Evolutionary conservation across 2,113 vertebrate genomes (phyloP), one percentile per base, ranked within the genome.

Genomic region (Alectura lathami): DNA sequence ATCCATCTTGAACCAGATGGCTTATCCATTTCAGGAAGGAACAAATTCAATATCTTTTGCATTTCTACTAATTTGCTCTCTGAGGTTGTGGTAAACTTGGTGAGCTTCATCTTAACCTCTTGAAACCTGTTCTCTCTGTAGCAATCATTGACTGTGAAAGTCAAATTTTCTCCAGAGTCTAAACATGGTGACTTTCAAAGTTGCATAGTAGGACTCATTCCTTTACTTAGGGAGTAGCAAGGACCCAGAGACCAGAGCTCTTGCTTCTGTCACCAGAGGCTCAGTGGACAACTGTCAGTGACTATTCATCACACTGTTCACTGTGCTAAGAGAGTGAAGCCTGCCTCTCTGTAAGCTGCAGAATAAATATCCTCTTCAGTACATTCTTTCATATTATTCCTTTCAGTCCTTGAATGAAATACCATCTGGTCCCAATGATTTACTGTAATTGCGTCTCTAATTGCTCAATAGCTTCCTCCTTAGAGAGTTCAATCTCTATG

Each of bases 371-470:
- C 63, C 82, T 89, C 82, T 89, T 94, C 91, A 88, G 76, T 95
- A 88, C 56, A 40, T 77, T 91, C 84, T 94, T 93, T 83, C 89
- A 94, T 85, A 48, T 87, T 86, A 95, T 67, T 97, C 43, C 72
- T 92, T 96, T 96, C 79, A 96, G 0, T 86, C 91, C 51, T 94
- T 97, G 94, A 96, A 97, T 95, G 93, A 95, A 95, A 94, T 96
- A 66, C 95, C 95, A 96, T 94, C 94, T 97, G 95, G 91, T 97
- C 70, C 59, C 95, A 93, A 96, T 96, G 94, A 93, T 93, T 95
- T 97, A 94, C 87, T 95, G 91, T 94, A 94, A 96, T 91, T 95
- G 85, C 83, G 4, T 95, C 87, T 91, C 87, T 96, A 96, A 96
- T 97, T 96, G 91, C 95, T 93, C 91, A 88, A 48, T 93, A 93